A percentile compares a stretch with the other conserved stretches of the same genome.
These are phyloP conservation scores for Ursus arctos DNA, from an alignment of 2,113 vertebrate genomes.

Conservation along the genomic window DNA sequence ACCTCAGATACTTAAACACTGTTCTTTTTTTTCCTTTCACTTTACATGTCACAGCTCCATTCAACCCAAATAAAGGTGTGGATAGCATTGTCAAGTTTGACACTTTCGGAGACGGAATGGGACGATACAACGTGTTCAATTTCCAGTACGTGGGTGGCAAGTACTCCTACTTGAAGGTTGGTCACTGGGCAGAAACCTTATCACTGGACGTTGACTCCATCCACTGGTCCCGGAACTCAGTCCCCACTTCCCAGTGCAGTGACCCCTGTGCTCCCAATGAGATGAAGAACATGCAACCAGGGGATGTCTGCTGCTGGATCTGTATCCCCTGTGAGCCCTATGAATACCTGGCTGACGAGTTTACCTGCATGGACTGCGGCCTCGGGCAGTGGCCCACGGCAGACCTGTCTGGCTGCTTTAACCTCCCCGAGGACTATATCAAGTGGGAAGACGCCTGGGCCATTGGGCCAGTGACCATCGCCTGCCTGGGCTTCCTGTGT, in stretches of 20 bases:
- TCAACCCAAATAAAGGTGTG: conserved; percentile 90
- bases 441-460: conserved; percentile 99
- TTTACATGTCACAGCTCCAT: conserved; percentile 91
- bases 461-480: conserved; percentile 97
- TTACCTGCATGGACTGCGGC: conserved; percentile 96
- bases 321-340: conserved; percentile 97
- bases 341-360: conserved; percentile 97
- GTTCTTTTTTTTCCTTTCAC: conserved; percentile 63
- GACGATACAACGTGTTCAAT: conserved; percentile 98
- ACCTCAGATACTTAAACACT: conserved; percentile 58
- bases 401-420: conserved; percentile 95
- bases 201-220: conserved; percentile 93
- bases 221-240: conserved; percentile 93
- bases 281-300: conserved; percentile 99
- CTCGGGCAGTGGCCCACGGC: conserved; percentile 96
- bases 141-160: conserved; percentile 93
- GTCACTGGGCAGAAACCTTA: conserved; percentile 97
- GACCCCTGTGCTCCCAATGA: conserved; percentile 98
- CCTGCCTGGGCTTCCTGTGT: conserved; percentile 96
- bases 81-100: conserved; percentile 98
- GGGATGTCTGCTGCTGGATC: conserved; percentile 99
- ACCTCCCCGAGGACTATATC: conserved; percentile 98
- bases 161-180: conserved; percentile 95
- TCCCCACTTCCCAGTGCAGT: conserved; percentile 97
- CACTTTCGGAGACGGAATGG: conserved; percentile 95